These are phyloP conservation scores for Cottus gobio DNA, from an alignment of 2,113 vertebrate genomes.

Conservation along the genomic window DNA sequence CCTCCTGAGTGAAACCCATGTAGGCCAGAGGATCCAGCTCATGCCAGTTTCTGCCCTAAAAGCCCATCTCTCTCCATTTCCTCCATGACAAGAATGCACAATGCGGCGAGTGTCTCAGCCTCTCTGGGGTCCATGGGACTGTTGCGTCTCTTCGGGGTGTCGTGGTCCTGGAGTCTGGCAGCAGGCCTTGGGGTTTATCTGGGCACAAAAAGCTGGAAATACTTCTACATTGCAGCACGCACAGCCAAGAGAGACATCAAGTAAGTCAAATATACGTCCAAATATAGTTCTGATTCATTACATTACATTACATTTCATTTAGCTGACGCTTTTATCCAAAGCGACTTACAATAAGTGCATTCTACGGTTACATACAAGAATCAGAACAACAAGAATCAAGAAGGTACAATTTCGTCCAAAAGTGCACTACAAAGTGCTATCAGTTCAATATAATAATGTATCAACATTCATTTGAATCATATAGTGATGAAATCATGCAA, in stretches of 20 bases:
- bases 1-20: neutral
- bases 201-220: slow-evolving; percentile 89
- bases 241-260: slow-evolving; percentile 89
- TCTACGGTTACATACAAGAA: too few species aligned
- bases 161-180: slow-evolving; percentile 91
- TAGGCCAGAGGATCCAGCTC: slow-evolving; percentile 6
- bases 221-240: slow-evolving; percentile 86
- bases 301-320: too few species aligned
- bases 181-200: slow-evolving; percentile 88
- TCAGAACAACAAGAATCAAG: too few species aligned
- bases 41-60: slow-evolving; percentile 21
- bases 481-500: neutral
- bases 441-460: neutral
- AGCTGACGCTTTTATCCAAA: too few species aligned
- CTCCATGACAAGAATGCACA: slow-evolving; percentile 80
- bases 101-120: slow-evolving; percentile 79
- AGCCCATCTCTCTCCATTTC: slow-evolving; percentile 29
- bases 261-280: slow-evolving; percentile 78
- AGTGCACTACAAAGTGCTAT: too few species aligned
- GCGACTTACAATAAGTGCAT: too few species aligned
- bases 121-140: slow-evolving; percentile 84
- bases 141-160: slow-evolving; percentile 85
- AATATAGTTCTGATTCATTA: neutral
- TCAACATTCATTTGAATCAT: neutral
- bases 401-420: too few species aligned